Evolutionary conservation across 1,140 invertebrate species (phyloP).

Genomic region (Gyrodactylus bullatarudis): DNA sequence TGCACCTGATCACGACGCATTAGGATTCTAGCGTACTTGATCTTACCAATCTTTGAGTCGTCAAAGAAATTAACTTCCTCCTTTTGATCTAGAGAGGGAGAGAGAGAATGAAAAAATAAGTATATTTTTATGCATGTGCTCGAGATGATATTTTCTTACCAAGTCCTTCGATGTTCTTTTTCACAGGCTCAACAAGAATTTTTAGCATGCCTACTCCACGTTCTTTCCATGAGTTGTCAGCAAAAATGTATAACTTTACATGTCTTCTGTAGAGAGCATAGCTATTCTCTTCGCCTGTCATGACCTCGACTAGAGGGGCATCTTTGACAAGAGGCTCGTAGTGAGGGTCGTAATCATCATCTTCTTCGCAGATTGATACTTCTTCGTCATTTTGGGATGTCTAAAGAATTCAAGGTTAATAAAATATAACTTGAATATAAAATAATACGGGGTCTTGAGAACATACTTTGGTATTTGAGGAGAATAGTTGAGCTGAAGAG

Average conservation of each 20-base stretch:
- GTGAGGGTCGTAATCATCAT: background rate
- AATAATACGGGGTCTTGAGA: no score
- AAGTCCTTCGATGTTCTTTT: background rate
- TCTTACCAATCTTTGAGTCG: background rate
- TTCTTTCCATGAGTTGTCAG: slow-evolving; percentile 7
- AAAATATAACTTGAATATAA: no score
- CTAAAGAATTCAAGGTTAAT: no score
- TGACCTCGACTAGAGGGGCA: background rate
- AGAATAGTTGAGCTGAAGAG: background rate
- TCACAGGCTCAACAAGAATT: slow-evolving; percentile 3
- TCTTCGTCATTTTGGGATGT: background rate
- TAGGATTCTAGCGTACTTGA: background rate
- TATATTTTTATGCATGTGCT: no score
- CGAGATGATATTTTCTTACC: background rate
- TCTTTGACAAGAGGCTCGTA: background rate
- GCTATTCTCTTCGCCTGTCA: background rate
- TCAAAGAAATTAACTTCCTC: background rate
- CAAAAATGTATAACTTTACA: slow-evolving; percentile 6
- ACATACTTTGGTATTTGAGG: background rate
- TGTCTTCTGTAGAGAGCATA: background rate
- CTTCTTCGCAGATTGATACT: background rate
- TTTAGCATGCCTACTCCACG: slow-evolving; percentile 8
- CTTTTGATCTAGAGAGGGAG: background rate
- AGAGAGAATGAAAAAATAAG: background rate
- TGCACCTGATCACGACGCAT: background rate